phyloP scores from a whole-genome alignment of 2,888 invertebrate genomes.

The Ectemnius lituratus region DNA sequence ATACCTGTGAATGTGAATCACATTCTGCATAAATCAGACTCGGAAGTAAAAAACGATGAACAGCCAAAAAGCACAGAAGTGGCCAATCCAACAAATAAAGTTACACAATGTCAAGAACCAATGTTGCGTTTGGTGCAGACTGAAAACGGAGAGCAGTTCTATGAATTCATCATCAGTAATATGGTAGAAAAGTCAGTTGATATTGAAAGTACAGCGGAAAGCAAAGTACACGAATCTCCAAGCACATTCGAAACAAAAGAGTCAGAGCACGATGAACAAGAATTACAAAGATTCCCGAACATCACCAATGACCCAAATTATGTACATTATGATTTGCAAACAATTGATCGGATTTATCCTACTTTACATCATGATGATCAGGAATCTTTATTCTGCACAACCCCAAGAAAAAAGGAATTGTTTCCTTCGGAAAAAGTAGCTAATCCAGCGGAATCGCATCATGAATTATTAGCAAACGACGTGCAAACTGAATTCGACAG shows the following conservation, averaged over 20 bases:
- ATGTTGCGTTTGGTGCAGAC: constrained; percentile 66
- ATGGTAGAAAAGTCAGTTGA: constrained; percentile 57
- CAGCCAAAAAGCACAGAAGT: constrained; percentile 7
- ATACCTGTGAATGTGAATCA: not conserved
- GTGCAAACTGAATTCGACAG: constrained; percentile 53
- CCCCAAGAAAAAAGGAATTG: not conserved
- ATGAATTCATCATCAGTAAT: constrained; percentile 69
- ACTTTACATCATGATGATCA: not conserved
- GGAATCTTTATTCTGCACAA: not conserved
- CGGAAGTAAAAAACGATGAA: constrained; percentile 1
- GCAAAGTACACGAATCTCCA: not conserved
- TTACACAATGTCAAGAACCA: constrained; percentile 46
- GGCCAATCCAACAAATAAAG: constrained; percentile 25
- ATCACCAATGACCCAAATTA: constrained; percentile 39
- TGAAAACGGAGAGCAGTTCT: constrained; percentile 70
- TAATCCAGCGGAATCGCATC: constrained; percentile 28
- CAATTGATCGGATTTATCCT: constrained; percentile 40
- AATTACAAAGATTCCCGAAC: not conserved
- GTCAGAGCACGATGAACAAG: not conserved
- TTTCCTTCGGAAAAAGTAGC: too few relatives aligned
- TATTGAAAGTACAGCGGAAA: not conserved
- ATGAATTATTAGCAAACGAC: constrained; percentile 49
- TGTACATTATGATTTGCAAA: constrained; percentile 45
- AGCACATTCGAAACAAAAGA: constrained; percentile 26
- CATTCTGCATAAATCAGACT: not conserved